These are phyloP conservation scores for Aphodius sticticus DNA, from an alignment of 2,888 invertebrate genomes.

Conservation along the genomic window DNA sequence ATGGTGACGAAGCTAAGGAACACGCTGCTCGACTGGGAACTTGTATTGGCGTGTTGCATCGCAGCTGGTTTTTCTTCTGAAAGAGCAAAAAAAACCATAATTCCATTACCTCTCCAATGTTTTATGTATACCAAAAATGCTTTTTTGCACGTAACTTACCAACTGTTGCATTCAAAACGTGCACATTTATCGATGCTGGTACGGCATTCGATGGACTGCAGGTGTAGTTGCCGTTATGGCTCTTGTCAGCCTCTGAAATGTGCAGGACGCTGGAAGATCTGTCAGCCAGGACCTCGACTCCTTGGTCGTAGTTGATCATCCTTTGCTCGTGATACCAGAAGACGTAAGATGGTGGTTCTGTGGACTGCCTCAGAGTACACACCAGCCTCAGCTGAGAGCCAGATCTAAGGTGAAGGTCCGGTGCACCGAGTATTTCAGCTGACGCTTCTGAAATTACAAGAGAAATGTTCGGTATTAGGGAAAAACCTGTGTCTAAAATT, in stretches of 20 bases:
- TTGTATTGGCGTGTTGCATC: constrained; percentile 74
- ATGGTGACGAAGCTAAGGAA: background rate
- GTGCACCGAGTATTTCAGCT: constrained; percentile 67
- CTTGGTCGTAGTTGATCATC: constrained; percentile 70
- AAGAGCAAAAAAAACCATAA: constrained; percentile 44
- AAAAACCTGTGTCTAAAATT: too few species aligned
- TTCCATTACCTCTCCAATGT: too few species aligned
- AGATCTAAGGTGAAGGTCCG: constrained; percentile 67
- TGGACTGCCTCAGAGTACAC: constrained; percentile 65
- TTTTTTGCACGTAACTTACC: constrained; percentile 45
- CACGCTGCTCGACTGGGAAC: constrained; percentile 36
- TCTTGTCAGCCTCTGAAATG: constrained; percentile 68
- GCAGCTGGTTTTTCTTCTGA: constrained; percentile 78
- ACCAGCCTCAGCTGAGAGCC: constrained; percentile 67
- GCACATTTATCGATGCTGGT: constrained; percentile 72
- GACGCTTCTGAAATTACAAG: constrained; percentile 62
- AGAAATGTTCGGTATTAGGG: background rate
- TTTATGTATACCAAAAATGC: background rate
- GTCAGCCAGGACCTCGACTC: constrained; percentile 64
- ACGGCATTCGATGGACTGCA: constrained; percentile 73
- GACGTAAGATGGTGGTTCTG: constrained; percentile 67
- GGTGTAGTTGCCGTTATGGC: constrained; percentile 75
- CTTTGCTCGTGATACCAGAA: constrained; percentile 70
- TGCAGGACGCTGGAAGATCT: constrained; percentile 72
- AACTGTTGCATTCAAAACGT: constrained; percentile 72